Base-by-base conservation (phyloP, 1,140 invertebrate genomes). In the Liolophura sinensis region DNA sequence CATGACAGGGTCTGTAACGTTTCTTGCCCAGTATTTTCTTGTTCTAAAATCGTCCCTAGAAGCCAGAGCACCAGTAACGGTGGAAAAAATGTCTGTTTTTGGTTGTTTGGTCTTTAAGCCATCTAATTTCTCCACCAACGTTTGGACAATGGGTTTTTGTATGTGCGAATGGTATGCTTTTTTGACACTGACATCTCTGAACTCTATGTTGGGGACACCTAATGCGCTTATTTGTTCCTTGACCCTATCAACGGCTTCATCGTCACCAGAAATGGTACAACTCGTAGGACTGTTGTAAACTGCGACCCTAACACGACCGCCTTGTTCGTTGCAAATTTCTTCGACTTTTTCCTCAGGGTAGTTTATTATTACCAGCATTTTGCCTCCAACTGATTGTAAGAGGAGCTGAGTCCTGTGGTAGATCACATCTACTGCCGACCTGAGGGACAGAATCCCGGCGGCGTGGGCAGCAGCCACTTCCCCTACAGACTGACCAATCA, bases 261-360 rank as follows among this genome's bases (percentile, higher is more conserved):
- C 15, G 54, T 73, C 69, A 16, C 78, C 77, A 20, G 77, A 76
- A 3, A 80, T 61, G 24, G 72, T 68, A 64, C 75, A 77, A 12
- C 73, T 64, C 31, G 55, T 55, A 9, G 67, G 60, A 55, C 76
- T 78, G 61, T 72, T 73, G 54, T 66, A 66, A 4, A 78, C 71
- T 16, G 70, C 67, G 0, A 72, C 62, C 31, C 49, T 60, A 1
- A 57, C 63, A 14, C 62, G 58, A 6, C 51, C 47, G 1, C 22
- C 25, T 56, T 27, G 64, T 18, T 62, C 20, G 15, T 49, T 47
- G 7, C 64, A 67, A 0, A 54, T 31, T 1, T 57, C 24, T 64
- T 64, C 55, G 1, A 73, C 62, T 1, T 63, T 1, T 7, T 64
- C 47, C 20, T 60, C 22, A 27, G 56, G 22, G 16, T 40, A 24